Evolutionary conservation across 2,797 vertebrate genomes (phyloP), one percentile per base, ranked within the genome.

Genomic region (Novumbra hubbsi): DNA sequence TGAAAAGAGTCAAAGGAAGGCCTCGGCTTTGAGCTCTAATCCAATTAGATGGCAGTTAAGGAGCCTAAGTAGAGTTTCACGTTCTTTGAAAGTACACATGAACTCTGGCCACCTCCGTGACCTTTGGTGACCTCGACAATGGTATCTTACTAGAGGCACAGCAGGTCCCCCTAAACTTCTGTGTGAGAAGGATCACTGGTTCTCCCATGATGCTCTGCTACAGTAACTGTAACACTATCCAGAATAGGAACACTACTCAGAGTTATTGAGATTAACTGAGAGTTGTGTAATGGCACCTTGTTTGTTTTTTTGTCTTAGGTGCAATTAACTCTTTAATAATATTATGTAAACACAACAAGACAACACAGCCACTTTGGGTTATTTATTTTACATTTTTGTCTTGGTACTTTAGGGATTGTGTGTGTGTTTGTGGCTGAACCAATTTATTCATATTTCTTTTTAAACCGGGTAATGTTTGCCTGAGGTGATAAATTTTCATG

Each of bases 11-110:
- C 30, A 71, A 67, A 48, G n/a, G 52, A 74, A 82, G 83, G 76
- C 14, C 60, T 72, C 72, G 27, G 84, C 84, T 89, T 86, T 88
- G 85, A 87, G 85, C 80, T 87, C 77, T 93, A 93, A 94, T 93
- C 92, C 92, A 92, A 92, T 93, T 92, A 93, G 78, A 85, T 84
- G 87, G 85, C 86, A 86, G 85, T 90, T 90, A 84, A 82, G 55
- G 19, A 74, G 70, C 76, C 11, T 86, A 84, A 91, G 88, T 83
- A 74, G 85, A 89, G 84, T 85, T 90, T 91, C 88, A 88, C 45
- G 16, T 86, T 84, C 80, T 79, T 85, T 83, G 81, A 90, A 90
- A 85, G 85, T 85, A 85, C 84, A 83, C 85, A 82, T 78, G 81
- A 88, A 89, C 83, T 89, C 83, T 60, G 70, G 78, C 69, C 68